phyloP scores from a whole-genome alignment of 64 coral and sea anemone species.

The Montipora efflorescens region DNA sequence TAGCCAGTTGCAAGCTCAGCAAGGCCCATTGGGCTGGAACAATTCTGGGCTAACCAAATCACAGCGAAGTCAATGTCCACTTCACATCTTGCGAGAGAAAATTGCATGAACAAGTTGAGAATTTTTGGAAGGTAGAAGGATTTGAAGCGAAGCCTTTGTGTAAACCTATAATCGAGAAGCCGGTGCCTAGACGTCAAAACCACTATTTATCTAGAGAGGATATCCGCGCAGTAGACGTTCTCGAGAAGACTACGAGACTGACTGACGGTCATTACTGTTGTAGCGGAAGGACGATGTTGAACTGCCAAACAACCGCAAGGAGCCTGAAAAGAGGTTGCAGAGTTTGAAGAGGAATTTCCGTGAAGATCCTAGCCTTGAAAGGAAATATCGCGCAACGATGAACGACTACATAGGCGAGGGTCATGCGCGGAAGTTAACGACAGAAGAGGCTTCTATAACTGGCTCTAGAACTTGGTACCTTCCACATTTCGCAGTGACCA shows the following conservation, averaged over 20 bases:
- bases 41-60: not conserved
- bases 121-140: no score
- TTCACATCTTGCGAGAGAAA: no score
- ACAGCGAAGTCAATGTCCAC: no score
- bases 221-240: not conserved
- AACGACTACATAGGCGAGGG: slow-evolving; percentile 11
- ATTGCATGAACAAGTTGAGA: no score
- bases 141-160: not conserved
- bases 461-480: slow-evolving; percentile 11
- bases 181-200: no score
- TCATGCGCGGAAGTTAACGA: not conserved
- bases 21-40: slow-evolving; percentile 42
- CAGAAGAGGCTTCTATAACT: not conserved
- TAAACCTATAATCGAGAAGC: no score
- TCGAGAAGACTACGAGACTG: not conserved
- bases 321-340: not conserved
- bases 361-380: slow-evolving; percentile 18
- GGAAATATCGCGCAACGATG: slow-evolving; percentile 29
- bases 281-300: slow-evolving; percentile 11
- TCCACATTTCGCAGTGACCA: slow-evolving; percentile 48
- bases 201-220: no score
- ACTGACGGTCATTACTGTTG: slow-evolving; percentile 29
- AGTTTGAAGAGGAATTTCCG: slow-evolving; percentile 33
- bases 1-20: no score
- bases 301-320: slow-evolving; percentile 36